Percentiles rank a stretch among this genome's conserved stretches.
These are phyloP conservation scores for Parthenolecanium corni DNA, from an alignment of 2,888 invertebrate species.

Conservation along the genomic window DNA sequence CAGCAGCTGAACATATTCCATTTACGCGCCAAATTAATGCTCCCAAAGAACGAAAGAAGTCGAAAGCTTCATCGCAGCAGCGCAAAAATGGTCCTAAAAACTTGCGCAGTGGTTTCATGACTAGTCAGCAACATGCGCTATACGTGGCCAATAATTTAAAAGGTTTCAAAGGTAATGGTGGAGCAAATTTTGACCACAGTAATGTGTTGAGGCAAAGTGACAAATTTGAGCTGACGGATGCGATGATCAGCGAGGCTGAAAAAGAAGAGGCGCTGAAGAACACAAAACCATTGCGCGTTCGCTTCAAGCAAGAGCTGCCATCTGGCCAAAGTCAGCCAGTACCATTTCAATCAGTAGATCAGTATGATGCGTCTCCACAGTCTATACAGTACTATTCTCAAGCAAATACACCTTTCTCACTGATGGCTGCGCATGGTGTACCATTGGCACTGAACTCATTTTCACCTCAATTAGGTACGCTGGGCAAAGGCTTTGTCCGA, in stretches of 20 bases:
- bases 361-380: too few relatives aligned
- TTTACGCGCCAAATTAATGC: not conserved
- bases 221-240: slow-evolving; percentile 16
- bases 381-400: not conserved
- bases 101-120: slow-evolving; percentile 8
- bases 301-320: slow-evolving; percentile 13
- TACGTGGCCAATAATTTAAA: slow-evolving; percentile 12
- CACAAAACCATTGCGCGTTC: not conserved
- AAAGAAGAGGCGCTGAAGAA: slow-evolving; percentile 4
- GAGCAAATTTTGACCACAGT: slow-evolving; percentile 10
- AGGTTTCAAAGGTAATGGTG: not conserved
- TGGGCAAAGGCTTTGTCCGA: slow-evolving; percentile 20
- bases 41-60: slow-evolving; percentile 1
- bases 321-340: too few relatives aligned
- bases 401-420: not conserved
- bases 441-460: too few relatives aligned
- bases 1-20: not conserved
- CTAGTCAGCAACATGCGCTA: not conserved
- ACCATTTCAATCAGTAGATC: too few relatives aligned
- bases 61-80: too few relatives aligned
- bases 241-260: slow-evolving; percentile 13
- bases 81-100: slow-evolving; percentile 1
- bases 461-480: not conserved
- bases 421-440: not conserved
- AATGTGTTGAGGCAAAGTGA: slow-evolving; percentile 16